Percentiles rank a stretch among this genome's conserved stretches.
phyloP scores from a whole-genome alignment of 2,888 invertebrate genomes.

The Agrotis clavis region DNA sequence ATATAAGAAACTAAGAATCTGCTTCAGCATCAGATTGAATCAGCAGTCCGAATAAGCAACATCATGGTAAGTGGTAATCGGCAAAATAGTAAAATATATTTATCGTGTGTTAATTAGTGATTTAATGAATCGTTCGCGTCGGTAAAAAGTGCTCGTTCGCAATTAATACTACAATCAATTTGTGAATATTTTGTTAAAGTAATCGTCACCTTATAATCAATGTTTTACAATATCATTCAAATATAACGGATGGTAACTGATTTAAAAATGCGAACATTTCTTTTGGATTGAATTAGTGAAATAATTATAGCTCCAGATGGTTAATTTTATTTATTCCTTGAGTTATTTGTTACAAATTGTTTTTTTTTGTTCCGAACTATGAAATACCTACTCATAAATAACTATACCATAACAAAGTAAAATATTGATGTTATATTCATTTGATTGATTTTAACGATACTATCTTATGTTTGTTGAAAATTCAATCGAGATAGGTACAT shows the following conservation, averaged over 20 bases:
- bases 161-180: slow-evolving; percentile 3
- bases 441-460: background rate
- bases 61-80: slow-evolving; percentile 72
- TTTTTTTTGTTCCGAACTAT: background rate
- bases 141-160: slow-evolving; percentile 9
- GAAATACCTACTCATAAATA: no score
- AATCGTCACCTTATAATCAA: background rate
- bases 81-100: slow-evolving; percentile 11
- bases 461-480: background rate
- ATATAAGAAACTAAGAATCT: slow-evolving; percentile 68
- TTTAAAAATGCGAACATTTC: background rate
- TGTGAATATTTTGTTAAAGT: background rate
- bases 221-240: background rate
- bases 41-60: slow-evolving; percentile 65
- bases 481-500: background rate
- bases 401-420: no score
- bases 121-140: background rate
- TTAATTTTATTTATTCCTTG: background rate
- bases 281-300: slow-evolving; percentile 7
- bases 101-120: slow-evolving; percentile 20
- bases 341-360: background rate
- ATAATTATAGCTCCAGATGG: slow-evolving; percentile 22
- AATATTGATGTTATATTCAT: no score
- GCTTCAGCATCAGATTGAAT: slow-evolving; percentile 65
- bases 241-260: background rate